Conservation (phyloP, 2,113 vertebrate species). For the Gallinago jamesoni region DNA sequence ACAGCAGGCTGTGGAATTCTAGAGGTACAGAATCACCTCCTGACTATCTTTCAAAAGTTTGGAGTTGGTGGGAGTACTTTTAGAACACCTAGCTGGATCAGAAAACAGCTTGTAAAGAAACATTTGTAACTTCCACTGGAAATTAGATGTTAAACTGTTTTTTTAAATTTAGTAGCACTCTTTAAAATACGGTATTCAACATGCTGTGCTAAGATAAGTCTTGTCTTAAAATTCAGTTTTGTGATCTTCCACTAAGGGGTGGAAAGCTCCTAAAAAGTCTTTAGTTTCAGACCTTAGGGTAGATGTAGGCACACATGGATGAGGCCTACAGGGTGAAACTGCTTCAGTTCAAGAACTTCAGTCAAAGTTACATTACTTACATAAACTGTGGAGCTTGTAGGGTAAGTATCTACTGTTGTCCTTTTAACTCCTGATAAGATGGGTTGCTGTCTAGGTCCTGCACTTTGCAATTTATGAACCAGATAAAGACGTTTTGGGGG, state of each 20-base stretch:
- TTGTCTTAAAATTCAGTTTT: not conserved
- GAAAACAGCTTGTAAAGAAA: not conserved
- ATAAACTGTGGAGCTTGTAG: not conserved
- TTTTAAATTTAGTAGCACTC: not conserved
- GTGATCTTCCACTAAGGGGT: not conserved
- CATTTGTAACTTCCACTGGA: not conserved
- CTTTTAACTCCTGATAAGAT: not conserved
- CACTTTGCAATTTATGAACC: not conserved
- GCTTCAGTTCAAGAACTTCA: not conserved
- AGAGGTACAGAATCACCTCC: not conserved
- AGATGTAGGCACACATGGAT: not conserved
- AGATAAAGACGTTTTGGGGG: not conserved
- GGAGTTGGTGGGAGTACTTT: not conserved
- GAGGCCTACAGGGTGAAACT: not conserved
- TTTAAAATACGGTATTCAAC: not conserved
- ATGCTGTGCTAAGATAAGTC: not conserved
- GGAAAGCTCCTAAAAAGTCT: not conserved
- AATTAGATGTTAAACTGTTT: not conserved
- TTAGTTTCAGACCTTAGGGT: not conserved
- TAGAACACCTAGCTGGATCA: not conserved
- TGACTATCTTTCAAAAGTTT: not conserved
- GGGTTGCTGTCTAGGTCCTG: not conserved
- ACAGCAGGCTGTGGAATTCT: not conserved
- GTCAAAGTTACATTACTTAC: not conserved
- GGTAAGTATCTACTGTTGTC: not conserved